Evolutionary conservation across 2,888 invertebrate species (phyloP), one percentile per base, ranked within the genome.

Genomic region (Branchellion lobata): DNA sequence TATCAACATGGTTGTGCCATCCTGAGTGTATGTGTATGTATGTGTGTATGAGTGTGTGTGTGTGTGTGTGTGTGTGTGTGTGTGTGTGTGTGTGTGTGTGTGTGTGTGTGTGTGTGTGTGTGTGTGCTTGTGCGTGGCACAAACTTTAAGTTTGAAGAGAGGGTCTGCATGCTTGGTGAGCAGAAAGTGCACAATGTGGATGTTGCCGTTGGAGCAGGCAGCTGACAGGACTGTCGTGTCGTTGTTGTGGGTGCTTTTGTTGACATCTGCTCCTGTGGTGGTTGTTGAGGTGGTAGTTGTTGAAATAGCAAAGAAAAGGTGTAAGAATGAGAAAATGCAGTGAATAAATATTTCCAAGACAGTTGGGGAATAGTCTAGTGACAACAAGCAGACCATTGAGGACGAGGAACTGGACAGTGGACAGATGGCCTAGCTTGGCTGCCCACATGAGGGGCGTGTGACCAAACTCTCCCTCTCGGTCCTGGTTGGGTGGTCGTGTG

Each of bases 371-470:
- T n/a, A n/a, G n/a, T n/a, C n/a, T n/a, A n/a, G n/a, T 29, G 61
- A 18, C 3, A 27, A 31, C 2, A 27, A 14, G 33, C 80, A 31
- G 21, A 80, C 81, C 80, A 40, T 47, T 40, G 47, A 74, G 83
- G 11, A 89, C 84, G 18, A 89, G 86, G 82, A 86, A 88, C 79
- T 86, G 85, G 79, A 95, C 96, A 80, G 97, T 91, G 86, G 96
- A 95, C 29, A 95, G 90, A 86, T 97, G 97, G 24, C 97, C 97
- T 88, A 97, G 97, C 88, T 98, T 97, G 5, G 96, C 93, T 68
- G 98, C 96, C 89, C 99, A 98, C 96, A 98, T 98, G 3, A 99
- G 90, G 0, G 98, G 97, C 21, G 97, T 96, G 79, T 96, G 96
- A 81, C 86, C 86, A 76, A 95, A 98, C 65, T 96, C 90, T 88